A percentile compares a stretch with the other conserved stretches of the same genome.
phyloP scores from a whole-genome alignment of 2,113 vertebrate species.

The Perognathus longimembris region DNA sequence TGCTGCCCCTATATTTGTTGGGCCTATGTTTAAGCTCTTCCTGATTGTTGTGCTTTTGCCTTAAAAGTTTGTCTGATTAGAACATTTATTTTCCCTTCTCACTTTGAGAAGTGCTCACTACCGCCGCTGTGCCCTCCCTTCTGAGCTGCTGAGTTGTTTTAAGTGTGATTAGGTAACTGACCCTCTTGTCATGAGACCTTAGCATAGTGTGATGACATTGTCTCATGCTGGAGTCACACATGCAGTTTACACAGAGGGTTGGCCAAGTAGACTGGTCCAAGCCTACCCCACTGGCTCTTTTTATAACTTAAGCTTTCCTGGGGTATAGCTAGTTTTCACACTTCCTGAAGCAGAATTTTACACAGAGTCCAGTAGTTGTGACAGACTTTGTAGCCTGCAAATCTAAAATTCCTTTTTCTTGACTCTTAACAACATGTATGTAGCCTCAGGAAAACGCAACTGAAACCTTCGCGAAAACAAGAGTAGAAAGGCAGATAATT shows the following conservation, averaged over 20 bases:
- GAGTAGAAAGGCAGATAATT: conserved; percentile 30
- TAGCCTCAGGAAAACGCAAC: background rate
- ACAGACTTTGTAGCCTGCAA: background rate
- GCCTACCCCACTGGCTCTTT: background rate
- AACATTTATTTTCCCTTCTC: conserved; percentile 32
- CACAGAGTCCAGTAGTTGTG: background rate
- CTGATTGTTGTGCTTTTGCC: conserved; percentile 8
- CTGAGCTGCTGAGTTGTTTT: background rate
- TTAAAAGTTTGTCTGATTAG: conserved; percentile 1
- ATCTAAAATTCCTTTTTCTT: background rate
- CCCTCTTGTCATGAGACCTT: background rate
- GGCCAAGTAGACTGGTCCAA: background rate
- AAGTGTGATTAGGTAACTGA: background rate
- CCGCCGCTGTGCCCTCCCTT: background rate
- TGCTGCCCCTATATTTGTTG: background rate
- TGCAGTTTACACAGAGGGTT: background rate
- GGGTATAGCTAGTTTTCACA: background rate
- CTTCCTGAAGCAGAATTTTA: background rate
- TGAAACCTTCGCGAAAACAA: background rate
- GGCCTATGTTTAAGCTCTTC: background rate
- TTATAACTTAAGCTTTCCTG: conserved; percentile 37
- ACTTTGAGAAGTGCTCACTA: conserved; percentile 1
- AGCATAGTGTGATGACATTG: background rate
- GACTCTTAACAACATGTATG: background rate
- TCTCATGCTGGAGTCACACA: background rate